Conservation (phyloP, 2,888 invertebrate genomes). For the Andrena haemorrhoa region DNA sequence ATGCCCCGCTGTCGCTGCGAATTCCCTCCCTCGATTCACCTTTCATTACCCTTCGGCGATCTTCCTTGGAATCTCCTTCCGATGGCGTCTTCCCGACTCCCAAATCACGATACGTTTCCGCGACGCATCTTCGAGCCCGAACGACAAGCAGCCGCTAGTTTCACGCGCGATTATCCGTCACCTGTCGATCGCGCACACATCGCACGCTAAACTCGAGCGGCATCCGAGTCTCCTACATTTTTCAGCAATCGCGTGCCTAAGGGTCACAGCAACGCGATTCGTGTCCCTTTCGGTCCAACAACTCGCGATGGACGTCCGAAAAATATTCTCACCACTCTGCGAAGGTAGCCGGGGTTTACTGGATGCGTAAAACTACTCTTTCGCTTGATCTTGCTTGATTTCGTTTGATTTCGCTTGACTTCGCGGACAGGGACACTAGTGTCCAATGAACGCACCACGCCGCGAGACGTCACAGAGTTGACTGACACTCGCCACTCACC, state of each 20-base stretch:
- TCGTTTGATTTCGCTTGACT: neutral
- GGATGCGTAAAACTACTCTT: neutral
- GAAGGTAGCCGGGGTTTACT: no score
- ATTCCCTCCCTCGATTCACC: neutral
- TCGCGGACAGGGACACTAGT: conserved; percentile 2
- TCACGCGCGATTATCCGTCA: conserved; percentile 18
- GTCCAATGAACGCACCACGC: conserved; percentile 8
- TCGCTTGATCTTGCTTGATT: neutral
- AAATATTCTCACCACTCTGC: neutral
- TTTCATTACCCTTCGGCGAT: neutral
- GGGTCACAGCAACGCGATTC: conserved; percentile 26
- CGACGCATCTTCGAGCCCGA: neutral
- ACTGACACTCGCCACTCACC: conserved; percentile 82
- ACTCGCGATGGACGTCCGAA: neutral
- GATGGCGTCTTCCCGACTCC: conserved; percentile 33
- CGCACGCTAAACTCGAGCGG: conserved; percentile 12
- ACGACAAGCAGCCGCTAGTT: neutral
- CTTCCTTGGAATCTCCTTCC: conserved; percentile 3
- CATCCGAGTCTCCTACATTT: conserved; percentile 16
- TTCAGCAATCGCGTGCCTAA: neutral
- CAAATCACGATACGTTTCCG: conserved; percentile 3
- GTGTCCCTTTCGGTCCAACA: no score
- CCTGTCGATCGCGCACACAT: conserved; percentile 51
- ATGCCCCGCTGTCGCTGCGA: neutral
- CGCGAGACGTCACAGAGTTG: conserved; percentile 82